These are phyloP conservation scores for Rhagonycha lutea DNA, from an alignment of 2,888 invertebrate species.

Conservation along the genomic window DNA sequence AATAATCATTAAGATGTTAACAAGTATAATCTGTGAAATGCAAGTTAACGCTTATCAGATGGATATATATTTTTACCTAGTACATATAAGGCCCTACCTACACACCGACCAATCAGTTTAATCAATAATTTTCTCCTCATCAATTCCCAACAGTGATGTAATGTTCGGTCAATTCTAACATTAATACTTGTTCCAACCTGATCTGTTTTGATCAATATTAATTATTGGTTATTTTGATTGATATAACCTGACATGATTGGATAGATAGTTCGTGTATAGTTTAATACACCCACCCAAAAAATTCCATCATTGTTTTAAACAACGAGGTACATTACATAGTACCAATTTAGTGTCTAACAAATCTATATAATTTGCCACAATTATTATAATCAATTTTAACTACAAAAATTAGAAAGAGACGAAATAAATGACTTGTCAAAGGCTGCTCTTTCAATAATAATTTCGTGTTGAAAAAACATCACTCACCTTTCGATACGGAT, in stretches of 20 bases:
- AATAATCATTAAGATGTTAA: slow-evolving; percentile 2
- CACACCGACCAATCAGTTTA: slow-evolving; percentile 34
- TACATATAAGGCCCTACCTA: slow-evolving; percentile 32
- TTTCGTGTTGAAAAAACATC: slow-evolving; percentile 55
- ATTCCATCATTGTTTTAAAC: slow-evolving; percentile 14
- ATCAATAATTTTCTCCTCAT: slow-evolving; percentile 46
- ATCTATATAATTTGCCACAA: neutral
- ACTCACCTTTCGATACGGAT: slow-evolving; percentile 53
- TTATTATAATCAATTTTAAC: neutral
- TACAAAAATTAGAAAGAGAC: slow-evolving; percentile 33
- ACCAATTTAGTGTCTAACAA: neutral
- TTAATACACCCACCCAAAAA: slow-evolving; percentile 20
- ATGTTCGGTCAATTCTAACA: slow-evolving; percentile 44
- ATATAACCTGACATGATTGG: slow-evolving; percentile 37
- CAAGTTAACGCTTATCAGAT: neutral
- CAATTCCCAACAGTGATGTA: slow-evolving; percentile 42
- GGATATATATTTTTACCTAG: neutral
- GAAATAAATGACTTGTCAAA: slow-evolving; percentile 54
- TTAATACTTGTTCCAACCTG: slow-evolving; percentile 47
- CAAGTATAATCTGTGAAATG: neutral
- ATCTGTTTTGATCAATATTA: slow-evolving; percentile 49
- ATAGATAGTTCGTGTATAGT: slow-evolving; percentile 24
- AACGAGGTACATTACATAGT: neutral
- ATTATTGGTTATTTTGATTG: slow-evolving; percentile 48
- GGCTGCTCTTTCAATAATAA: slow-evolving; percentile 55